These are phyloP conservation scores for Ormyrus thymus DNA, from an alignment of 2,888 invertebrate species.

Conservation along the genomic window DNA sequence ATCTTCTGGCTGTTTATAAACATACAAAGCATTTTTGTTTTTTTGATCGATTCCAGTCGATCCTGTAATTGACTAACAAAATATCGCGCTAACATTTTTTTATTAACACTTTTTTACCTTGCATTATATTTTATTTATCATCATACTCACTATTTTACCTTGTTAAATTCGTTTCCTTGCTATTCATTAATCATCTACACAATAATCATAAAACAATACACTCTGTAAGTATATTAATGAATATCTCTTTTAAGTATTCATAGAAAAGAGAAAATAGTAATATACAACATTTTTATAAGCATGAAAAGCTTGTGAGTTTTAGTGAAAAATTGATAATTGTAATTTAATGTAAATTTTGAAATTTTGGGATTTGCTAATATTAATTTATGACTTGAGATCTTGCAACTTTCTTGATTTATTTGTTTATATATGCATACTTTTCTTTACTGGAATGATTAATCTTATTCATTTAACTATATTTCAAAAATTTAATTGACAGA, in stretches of 20 bases:
- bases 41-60: slow-evolving; percentile 30
- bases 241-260: slow-evolving; percentile 32
- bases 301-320: slow-evolving; percentile 47
- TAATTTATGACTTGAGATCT: slow-evolving; percentile 12
- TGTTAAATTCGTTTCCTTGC: slow-evolving; percentile 51
- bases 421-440: slow-evolving; percentile 1
- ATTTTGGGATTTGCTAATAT: not conserved
- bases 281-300: slow-evolving; percentile 40
- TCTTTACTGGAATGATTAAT: slow-evolving; percentile 19
- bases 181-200: slow-evolving; percentile 58
- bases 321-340: slow-evolving; percentile 15
- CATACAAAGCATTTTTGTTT: slow-evolving; percentile 42
- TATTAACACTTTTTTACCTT: slow-evolving; percentile 40
- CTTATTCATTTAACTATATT: slow-evolving; percentile 1
- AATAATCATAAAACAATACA: slow-evolving; percentile 57
- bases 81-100: slow-evolving; percentile 44
- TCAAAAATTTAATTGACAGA: slow-evolving; percentile 5
- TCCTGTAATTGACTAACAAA: slow-evolving; percentile 41
- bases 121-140: slow-evolving; percentile 47
- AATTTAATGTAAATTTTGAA: not conserved
- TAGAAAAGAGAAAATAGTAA: slow-evolving; percentile 23
- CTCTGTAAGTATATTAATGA: slow-evolving; percentile 57
- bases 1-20: slow-evolving; percentile 49
- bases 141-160: slow-evolving; percentile 41
- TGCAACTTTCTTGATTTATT: no score